phyloP scores from a whole-genome alignment of 1,140 invertebrate genomes.

The Palaemon carinicauda region DNA sequence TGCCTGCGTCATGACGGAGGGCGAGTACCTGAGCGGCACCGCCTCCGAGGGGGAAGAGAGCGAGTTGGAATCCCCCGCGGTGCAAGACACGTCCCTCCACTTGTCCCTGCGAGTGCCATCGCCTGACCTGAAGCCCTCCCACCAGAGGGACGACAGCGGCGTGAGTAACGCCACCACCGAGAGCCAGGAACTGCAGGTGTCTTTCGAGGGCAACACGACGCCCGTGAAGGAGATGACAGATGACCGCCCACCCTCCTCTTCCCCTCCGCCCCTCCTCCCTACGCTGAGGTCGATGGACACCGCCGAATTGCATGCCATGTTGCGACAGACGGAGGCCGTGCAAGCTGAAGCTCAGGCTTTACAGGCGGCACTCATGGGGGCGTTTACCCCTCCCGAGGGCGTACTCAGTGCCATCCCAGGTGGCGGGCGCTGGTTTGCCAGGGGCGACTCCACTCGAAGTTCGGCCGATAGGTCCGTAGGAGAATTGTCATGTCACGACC shows the following conservation, averaged over 20 bases:
- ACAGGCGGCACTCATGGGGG: slow-evolving; percentile 59
- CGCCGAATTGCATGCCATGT: slow-evolving; percentile 52
- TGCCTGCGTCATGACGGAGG: slow-evolving; percentile 76
- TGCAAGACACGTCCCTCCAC: slow-evolving; percentile 70
- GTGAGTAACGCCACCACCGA: not conserved
- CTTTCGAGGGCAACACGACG: not conserved
- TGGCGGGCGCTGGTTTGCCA: slow-evolving; percentile 21
- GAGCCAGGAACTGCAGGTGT: not conserved
- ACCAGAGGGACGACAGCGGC: slow-evolving; percentile 7
- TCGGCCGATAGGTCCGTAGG: slow-evolving; percentile 23
- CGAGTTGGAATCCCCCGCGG: slow-evolving; percentile 61
- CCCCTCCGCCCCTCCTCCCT: slow-evolving; percentile 4
- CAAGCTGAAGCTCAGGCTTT: slow-evolving; percentile 60
- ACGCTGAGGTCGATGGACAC: slow-evolving; percentile 44
- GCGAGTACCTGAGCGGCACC: slow-evolving; percentile 69
- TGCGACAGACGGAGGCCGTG: slow-evolving; percentile 58
- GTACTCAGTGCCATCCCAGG: slow-evolving; percentile 9
- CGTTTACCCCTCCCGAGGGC: slow-evolving; percentile 41
- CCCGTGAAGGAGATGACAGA: not conserved
- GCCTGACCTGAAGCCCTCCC: slow-evolving; percentile 13
- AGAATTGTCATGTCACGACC: slow-evolving; percentile 21
- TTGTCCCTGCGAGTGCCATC: slow-evolving; percentile 45
- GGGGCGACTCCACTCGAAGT: slow-evolving; percentile 26
- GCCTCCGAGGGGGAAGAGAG: slow-evolving; percentile 62
- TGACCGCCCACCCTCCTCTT: not conserved